Base-by-base conservation (phyloP, 2,888 invertebrate genomes). In the Polylopha cassiicola region DNA sequence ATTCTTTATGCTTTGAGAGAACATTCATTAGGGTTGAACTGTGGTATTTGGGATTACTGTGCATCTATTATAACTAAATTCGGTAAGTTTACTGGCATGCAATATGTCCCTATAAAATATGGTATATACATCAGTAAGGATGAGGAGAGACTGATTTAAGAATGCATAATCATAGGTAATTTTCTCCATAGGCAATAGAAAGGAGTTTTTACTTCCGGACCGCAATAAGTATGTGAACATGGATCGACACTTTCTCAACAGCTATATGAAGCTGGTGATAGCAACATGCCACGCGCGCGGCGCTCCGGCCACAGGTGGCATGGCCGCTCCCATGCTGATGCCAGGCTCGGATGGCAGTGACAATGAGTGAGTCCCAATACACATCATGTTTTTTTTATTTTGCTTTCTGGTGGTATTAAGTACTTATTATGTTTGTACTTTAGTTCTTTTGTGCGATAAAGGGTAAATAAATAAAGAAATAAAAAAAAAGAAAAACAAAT, bases 1-100 rank as follows among this genome's bases (percentile, higher is more conserved):
- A 92, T 92, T 44, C 75, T 92, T 37, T 91, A 84, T 64, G 89
- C 88, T 7, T 63, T 92, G 21, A 86, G 73, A 48, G 88, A 91
- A 37, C 90, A 91, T 66, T 90, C 91, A 0, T 66, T 91, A 20
- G 92, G 92, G 2, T 77, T 92, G 1, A 92, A 92, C 62, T 92
- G 91, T 67, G 92, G 92, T 2, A 89, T 92, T 50, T 92, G 92
- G 92, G 92, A 92, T 61, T 92, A 92, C 61, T 87, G 88, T 36
- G 90, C 90, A 0, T 90, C 89, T 2, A 88, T 91, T 32, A 87
- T 91, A 49, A 80, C 86, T 14, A 90, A 90, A 65, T 89, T 90
- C 69, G 90, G 89, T 81, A 67, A 74, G 59, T 52, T 22, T 18
- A 18, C 8, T 10, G 24, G 17, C 24, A 16, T 24, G 6, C 17